Evolutionary conservation across 1,140 invertebrate genomes (phyloP).

Genomic region (Potamilus streckersoni): DNA sequence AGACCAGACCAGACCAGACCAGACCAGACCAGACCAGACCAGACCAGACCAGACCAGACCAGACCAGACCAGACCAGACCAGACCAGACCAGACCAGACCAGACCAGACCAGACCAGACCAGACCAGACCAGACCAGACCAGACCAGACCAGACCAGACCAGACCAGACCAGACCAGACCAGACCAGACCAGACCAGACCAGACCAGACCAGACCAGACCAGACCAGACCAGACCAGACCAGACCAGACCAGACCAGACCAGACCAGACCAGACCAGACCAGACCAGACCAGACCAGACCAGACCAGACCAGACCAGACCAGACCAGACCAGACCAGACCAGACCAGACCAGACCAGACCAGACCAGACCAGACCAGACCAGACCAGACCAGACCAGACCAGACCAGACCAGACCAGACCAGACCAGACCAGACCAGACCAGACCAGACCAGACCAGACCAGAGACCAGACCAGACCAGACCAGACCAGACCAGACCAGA

Average conservation of each 20-base stretch:
- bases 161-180: slow-evolving; percentile 28
- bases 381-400: slow-evolving; percentile 5
- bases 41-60: slow-evolving; percentile 20
- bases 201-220: slow-evolving; percentile 18
- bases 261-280: slow-evolving; percentile 27
- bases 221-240: slow-evolving; percentile 13
- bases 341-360: slow-evolving; percentile 4
- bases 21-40: slow-evolving; percentile 19
- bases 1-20: slow-evolving; percentile 12
- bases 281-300: slow-evolving; percentile 18
- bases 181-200: slow-evolving; percentile 21
- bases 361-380: slow-evolving; percentile 2
- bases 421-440: not conserved
- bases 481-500: slow-evolving; percentile 21
- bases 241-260: slow-evolving; percentile 23
- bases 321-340: slow-evolving; percentile 5
- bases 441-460: too few species aligned
- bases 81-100: slow-evolving; percentile 19
- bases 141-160: slow-evolving; percentile 30
- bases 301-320: slow-evolving; percentile 12
- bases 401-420: too few species aligned
- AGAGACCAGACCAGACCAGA: too few species aligned
- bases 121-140: slow-evolving; percentile 17
- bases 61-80: slow-evolving; percentile 16
- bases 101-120: slow-evolving; percentile 19